Conservation (phyloP, 2,888 invertebrate species). For the Serrognathus titanus region DNA sequence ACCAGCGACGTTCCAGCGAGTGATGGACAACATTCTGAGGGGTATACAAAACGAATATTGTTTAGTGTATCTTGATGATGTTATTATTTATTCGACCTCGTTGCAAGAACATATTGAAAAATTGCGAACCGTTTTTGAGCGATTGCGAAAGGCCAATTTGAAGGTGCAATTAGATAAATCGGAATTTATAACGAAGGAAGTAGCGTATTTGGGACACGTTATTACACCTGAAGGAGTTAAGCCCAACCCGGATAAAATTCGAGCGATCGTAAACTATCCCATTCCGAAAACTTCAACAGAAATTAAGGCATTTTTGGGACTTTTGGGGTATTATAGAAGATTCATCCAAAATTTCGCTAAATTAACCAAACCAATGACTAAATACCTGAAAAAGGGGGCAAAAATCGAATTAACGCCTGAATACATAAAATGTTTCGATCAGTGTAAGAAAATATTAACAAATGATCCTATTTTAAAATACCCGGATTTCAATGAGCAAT, state of each 20-base stretch:
- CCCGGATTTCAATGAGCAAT: no score
- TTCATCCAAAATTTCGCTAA: no score
- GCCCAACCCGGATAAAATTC: not conserved
- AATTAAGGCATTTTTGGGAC: constrained; percentile 8
- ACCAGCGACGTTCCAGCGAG: constrained; percentile 36
- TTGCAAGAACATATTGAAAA: constrained; percentile 30
- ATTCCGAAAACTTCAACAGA: not conserved
- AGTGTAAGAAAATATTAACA: no score
- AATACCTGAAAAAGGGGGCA: no score
- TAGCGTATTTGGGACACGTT: constrained; percentile 4
- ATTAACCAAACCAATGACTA: no score
- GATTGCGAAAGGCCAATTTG: constrained; percentile 9
- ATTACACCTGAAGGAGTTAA: not conserved
- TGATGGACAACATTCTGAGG: constrained; percentile 9
- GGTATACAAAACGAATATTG: not conserved
- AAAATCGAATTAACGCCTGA: no score
- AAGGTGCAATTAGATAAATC: constrained; percentile 1
- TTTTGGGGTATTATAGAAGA: not conserved
- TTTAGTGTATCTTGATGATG: constrained; percentile 27
- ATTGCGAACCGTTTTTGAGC: constrained; percentile 26
- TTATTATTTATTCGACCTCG: constrained; percentile 30
- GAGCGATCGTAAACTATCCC: not conserved
- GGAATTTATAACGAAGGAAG: not conserved
- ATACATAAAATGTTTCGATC: no score
- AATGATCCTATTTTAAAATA: no score